Evolutionary conservation across 2,113 vertebrate genomes (phyloP).

Genomic region (Sarotherodon lohbergeri): DNA sequence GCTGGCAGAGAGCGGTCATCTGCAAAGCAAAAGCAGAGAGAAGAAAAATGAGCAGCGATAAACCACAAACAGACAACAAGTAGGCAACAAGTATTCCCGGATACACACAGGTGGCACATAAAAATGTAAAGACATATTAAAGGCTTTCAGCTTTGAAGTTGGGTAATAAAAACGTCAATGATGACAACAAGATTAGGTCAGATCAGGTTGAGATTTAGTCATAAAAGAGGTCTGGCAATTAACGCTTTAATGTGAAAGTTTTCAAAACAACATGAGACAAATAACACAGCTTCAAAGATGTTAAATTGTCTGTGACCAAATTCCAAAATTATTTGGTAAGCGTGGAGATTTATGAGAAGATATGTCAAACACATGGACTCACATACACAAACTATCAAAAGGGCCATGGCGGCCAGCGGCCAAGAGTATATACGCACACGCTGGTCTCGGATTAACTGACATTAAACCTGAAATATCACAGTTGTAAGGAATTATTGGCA

Average conservation of each 20-base stretch:
- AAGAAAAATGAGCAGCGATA: background rate
- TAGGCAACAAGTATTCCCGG: background rate
- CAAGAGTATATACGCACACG: background rate
- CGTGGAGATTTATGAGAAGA: background rate
- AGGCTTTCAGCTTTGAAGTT: background rate
- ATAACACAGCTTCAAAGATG: slow-evolving; percentile 13
- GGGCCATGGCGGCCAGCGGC: background rate
- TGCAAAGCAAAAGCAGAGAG: background rate
- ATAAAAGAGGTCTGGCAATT: background rate
- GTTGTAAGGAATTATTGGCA: background rate
- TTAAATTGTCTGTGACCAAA: background rate
- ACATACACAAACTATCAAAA: background rate
- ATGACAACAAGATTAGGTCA: background rate
- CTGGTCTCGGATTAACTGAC: background rate
- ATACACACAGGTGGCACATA: background rate
- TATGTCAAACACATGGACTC: background rate
- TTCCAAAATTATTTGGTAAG: slow-evolving; percentile 13
- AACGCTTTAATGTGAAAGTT: background rate
- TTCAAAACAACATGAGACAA: slow-evolving; percentile 2
- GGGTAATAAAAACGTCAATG: background rate
- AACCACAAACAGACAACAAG: background rate
- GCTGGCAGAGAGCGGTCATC: background rate
- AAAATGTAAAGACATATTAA: background rate
- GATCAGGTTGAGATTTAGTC: background rate
- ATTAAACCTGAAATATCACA: background rate